Base-by-base conservation (phyloP, 2,888 invertebrate species). In the Eubasilissa splendida region DNA sequence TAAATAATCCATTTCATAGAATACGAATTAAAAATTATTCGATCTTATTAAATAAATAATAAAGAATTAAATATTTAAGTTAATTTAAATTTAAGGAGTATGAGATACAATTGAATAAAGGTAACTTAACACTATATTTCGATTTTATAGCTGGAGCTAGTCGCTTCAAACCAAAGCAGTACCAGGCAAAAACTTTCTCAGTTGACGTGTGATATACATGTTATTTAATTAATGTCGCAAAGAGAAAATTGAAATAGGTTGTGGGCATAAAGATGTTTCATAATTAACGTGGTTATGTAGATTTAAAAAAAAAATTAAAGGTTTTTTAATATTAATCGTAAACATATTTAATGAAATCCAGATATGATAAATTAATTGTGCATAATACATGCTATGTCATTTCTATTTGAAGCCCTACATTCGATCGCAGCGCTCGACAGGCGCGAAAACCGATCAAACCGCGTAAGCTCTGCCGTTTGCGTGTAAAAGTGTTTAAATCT, bases 371-470 rank as follows among this genome's bases (percentile, higher is more conserved):
- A 22, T 22, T 0, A 22, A 22, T 22, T 22, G 22, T 22, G 22
- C 22, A 22, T 1, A 22, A 22, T 22, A 22, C 22, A 1, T 22
- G 22, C 22, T 22, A 22, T 22, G 1, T 22, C 22, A 2, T 42
- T 42, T 42, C 42, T 5, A 42, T 42, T 42, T 5, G 4, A 5
- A 42, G 42, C n/a, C n/a, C n/a, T n/a, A 60, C 60, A 60, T 8
- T 52, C 12, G 71, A 71, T 58, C 42, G n/a, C 58, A 73, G 56
- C 71, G 71, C 58, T 11, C 12, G 33, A 11, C 8, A 58, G 12
- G n/a, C 71, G 56, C 31, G 58, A 73, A 73, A 73, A 56, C 71
- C 33, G 71, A 73, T 73, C 52, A 52, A 52, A 52, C 52, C 70
- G 1, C 4, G 9, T 50, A 53, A 22, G 70, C 22, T 53, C 22